phyloP scores from a whole-genome alignment of 2,113 vertebrate species.

The Raja brachyura region DNA sequence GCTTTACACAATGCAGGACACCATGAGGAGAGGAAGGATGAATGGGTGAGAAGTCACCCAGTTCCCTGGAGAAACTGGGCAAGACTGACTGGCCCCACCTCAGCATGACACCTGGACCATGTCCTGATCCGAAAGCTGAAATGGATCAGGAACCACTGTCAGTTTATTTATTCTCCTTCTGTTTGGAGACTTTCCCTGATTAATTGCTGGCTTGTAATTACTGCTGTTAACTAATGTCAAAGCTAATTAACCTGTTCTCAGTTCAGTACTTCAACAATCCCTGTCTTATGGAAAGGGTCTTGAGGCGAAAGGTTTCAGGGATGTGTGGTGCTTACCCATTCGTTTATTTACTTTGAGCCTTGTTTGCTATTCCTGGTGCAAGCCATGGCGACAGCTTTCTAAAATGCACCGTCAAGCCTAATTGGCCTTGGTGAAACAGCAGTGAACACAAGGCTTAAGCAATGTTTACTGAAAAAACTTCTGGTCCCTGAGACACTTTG shows the following conservation, averaged over 20 bases:
- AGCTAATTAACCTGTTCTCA: slow-evolving; percentile 65
- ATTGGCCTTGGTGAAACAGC: slow-evolving; percentile 60
- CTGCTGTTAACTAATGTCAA: slow-evolving; percentile 70
- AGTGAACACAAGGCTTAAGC: slow-evolving; percentile 63
- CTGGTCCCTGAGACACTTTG: slow-evolving; percentile 76
- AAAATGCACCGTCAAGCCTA: slow-evolving; percentile 64
- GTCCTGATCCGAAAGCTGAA: slow-evolving; percentile 55
- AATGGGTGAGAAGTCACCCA: slow-evolving; percentile 23
- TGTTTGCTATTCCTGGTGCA: slow-evolving; percentile 72
- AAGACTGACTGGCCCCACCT: slow-evolving; percentile 59
- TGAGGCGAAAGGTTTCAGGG: slow-evolving; percentile 53
- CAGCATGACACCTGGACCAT: slow-evolving; percentile 61
- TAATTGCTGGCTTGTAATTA: slow-evolving; percentile 69
- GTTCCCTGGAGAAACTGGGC: slow-evolving; percentile 51
- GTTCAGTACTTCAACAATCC: slow-evolving; percentile 51
- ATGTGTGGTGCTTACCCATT: slow-evolving; percentile 51
- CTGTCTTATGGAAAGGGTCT: slow-evolving; percentile 53
- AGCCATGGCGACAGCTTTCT: slow-evolving; percentile 67
- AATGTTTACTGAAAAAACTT: slow-evolving; percentile 93
- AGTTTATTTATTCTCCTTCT: slow-evolving; percentile 73
- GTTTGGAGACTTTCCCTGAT: slow-evolving; percentile 77
- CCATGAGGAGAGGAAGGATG: not conserved
- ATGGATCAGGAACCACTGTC: slow-evolving; percentile 53
- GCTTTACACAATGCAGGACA: not conserved
- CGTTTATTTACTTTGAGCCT: slow-evolving; percentile 75